These are phyloP conservation scores for Macaria liturata DNA, from an alignment of 2,888 invertebrate genomes.

Conservation along the genomic window DNA sequence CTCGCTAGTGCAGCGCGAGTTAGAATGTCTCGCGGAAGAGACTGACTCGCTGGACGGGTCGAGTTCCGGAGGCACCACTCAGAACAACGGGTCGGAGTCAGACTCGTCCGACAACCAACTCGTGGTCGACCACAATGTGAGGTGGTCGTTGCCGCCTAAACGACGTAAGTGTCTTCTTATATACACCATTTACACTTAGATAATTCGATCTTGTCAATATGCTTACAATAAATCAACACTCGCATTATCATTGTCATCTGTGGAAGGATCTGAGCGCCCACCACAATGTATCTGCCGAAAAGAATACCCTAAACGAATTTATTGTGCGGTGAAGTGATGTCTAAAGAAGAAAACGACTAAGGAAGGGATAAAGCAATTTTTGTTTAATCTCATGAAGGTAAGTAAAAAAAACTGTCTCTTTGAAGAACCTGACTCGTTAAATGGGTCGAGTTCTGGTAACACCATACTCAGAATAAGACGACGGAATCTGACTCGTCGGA, in stretches of 20 bases:
- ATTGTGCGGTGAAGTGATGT: no score
- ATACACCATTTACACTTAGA: no score
- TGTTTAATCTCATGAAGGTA: no score
- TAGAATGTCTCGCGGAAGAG: constrained; percentile 89
- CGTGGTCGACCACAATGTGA: constrained; percentile 48
- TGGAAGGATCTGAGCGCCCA: no score
- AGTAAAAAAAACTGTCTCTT: no score
- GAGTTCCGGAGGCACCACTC: constrained; percentile 52
- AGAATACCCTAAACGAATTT: no score
- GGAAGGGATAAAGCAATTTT: no score
- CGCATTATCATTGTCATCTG: no score
- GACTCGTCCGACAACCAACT: constrained; percentile 69
- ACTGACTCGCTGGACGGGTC: constrained; percentile 68
- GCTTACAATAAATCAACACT: no score
- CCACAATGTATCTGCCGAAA: no score
- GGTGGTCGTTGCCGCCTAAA: constrained; percentile 59
- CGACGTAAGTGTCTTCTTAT: constrained; percentile 58
- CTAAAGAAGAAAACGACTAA: no score
- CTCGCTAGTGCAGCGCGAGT: constrained; percentile 94
- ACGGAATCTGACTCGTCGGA: constrained; percentile 60
- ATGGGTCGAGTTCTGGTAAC: constrained; percentile 58
- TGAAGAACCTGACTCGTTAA: constrained; percentile 77
- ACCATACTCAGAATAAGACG: constrained; percentile 50
- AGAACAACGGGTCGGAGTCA: constrained; percentile 47
- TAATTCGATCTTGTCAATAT: no score